Conservation (phyloP, 92 coral and sea anemone genomes). For the Chrysogorgia sp. region DNA sequence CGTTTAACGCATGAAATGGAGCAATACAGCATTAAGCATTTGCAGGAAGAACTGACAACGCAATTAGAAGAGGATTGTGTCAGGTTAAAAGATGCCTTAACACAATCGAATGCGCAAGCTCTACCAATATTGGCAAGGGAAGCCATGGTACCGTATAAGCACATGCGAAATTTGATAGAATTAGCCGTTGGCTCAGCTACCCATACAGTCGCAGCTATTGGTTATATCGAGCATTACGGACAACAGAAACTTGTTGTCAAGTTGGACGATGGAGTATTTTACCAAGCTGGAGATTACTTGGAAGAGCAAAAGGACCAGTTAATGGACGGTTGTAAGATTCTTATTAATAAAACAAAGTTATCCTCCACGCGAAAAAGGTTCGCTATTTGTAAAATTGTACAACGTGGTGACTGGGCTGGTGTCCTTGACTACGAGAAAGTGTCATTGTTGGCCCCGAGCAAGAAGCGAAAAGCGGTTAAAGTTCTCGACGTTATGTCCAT, state of each 20-base stretch:
- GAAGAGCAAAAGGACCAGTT: slow-evolving; percentile 43
- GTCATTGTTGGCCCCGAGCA: slow-evolving; percentile 26
- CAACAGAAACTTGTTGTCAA: slow-evolving; percentile 35
- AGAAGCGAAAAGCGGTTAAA: slow-evolving; percentile 33
- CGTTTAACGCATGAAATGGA: slow-evolving; percentile 14
- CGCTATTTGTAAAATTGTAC: slow-evolving; percentile 40
- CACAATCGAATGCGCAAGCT: background rate
- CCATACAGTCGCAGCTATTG: slow-evolving; percentile 34
- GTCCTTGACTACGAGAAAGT: slow-evolving; percentile 45
- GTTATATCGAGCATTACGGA: slow-evolving; percentile 24
- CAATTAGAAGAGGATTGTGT: slow-evolving; percentile 5
- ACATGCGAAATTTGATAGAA: slow-evolving; percentile 29
- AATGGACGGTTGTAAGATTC: slow-evolving; percentile 18
- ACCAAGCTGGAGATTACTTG: slow-evolving; percentile 45
- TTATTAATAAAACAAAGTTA: slow-evolving; percentile 22
- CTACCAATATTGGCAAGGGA: slow-evolving; percentile 6
- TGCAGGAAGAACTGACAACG: background rate
- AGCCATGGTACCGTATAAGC: slow-evolving; percentile 27
- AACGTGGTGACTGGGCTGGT: slow-evolving; percentile 47
- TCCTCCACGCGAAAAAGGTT: slow-evolving; percentile 12
- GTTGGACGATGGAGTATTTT: slow-evolving; percentile 33
- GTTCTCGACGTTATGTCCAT: slow-evolving; percentile 41
- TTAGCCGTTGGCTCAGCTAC: slow-evolving; percentile 27
- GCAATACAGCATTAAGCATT: slow-evolving; percentile 4
- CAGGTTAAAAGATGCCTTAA: background rate